phyloP scores from a whole-genome alignment of 2,888 invertebrate species.

The Caenorhabditis sp. region DNA sequence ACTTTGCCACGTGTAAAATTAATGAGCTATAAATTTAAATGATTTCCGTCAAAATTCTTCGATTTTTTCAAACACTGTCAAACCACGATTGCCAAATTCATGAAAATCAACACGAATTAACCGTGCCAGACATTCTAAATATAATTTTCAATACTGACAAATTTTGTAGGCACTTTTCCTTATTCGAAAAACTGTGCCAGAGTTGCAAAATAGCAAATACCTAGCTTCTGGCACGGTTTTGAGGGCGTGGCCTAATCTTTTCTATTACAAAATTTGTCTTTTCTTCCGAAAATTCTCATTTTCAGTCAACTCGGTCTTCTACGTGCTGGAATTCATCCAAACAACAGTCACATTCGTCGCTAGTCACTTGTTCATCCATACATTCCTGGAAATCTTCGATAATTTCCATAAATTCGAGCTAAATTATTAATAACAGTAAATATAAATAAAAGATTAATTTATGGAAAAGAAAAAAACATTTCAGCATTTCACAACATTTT shows the following conservation, averaged over 20 bases:
- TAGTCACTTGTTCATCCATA: neutral
- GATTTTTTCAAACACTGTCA: neutral
- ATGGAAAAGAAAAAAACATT: neutral
- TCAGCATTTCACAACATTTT: neutral
- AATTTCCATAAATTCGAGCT: neutral
- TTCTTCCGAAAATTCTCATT: neutral
- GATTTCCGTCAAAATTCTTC: no score
- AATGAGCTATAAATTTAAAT: no score
- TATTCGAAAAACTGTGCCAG: no score
- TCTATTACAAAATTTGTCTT: no score
- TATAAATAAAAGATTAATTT: neutral
- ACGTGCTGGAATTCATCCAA: slow-evolving; percentile 38
- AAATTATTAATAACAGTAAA: neutral
- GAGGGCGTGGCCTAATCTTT: no score
- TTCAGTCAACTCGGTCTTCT: slow-evolving; percentile 37
- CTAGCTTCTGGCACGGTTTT: no score
- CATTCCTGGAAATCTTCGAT: neutral
- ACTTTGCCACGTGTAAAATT: no score
- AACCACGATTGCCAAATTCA: no score
- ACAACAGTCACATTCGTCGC: slow-evolving; percentile 42
- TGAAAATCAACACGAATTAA: no score
- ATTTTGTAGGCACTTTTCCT: no score
- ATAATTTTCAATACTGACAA: neutral
- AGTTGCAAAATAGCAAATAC: no score
- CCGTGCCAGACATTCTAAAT: no score